Percentiles rank a stretch among this genome's conserved stretches.
phyloP scores from a whole-genome alignment of 1,140 invertebrate species.

The Spodoptera frugiperda region DNA sequence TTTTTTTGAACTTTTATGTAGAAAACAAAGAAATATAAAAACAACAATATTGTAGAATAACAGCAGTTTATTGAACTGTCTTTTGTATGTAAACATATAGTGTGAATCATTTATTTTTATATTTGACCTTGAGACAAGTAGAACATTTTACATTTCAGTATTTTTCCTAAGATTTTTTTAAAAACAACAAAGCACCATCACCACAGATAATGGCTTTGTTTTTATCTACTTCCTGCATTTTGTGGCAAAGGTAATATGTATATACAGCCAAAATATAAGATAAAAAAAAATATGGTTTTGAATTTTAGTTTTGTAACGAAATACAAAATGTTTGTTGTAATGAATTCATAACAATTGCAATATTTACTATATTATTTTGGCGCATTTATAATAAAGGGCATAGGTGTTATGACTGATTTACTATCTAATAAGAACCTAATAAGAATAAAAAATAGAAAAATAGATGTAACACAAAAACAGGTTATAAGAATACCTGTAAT shows the following conservation, averaged over 20 bases:
- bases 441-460: not conserved
- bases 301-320: no score
- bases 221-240: no score
- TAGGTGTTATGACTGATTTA: not conserved
- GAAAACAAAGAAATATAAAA: constrained; percentile 4
- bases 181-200: not conserved
- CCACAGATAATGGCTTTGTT: not conserved
- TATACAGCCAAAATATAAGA: no score
- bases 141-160: not conserved
- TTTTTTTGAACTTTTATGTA: not conserved
- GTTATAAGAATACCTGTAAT: constrained; percentile 65
- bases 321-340: no score
- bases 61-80: constrained; percentile 12
- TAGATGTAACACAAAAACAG: not conserved
- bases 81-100: constrained; percentile 4
- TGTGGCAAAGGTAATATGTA: no score
- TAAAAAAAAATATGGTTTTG: no score
- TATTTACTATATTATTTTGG: no score
- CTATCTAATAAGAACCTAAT: not conserved
- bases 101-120: not conserved
- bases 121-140: constrained; percentile 5
- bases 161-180: no score
- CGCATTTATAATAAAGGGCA: not conserved
- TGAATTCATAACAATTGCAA: no score
- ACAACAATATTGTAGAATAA: not conserved